These are phyloP conservation scores for Peromyscus attwateri DNA, from an alignment of 2,797 vertebrate species.

Conservation along the genomic window DNA sequence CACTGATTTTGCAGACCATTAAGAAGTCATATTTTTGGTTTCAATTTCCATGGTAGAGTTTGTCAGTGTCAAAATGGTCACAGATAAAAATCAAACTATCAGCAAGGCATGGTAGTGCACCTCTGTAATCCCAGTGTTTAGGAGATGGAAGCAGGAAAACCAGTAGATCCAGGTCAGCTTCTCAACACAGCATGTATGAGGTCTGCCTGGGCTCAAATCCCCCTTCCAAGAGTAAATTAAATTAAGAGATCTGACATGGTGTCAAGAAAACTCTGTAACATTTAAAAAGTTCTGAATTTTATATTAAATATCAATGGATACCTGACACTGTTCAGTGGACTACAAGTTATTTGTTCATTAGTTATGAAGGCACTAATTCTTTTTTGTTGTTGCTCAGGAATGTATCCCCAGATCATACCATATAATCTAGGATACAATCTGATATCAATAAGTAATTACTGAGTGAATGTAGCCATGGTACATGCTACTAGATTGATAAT, in stretches of 20 bases:
- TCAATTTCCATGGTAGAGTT: not conserved
- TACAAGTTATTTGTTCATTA: not conserved
- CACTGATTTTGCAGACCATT: not conserved
- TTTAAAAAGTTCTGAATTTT: slow-evolving; percentile 3
- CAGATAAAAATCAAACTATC: not conserved
- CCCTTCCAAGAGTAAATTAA: not conserved
- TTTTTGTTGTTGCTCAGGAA: not conserved
- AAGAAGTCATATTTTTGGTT: not conserved
- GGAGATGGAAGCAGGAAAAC: not conserved
- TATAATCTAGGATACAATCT: not conserved
- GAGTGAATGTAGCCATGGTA: not conserved
- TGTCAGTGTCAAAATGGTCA: not conserved
- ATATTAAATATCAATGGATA: not conserved
- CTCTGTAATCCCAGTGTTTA: not conserved
- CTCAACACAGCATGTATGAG: not conserved
- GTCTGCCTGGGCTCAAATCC: not conserved
- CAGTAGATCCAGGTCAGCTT: not conserved
- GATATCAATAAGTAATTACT: not conserved
- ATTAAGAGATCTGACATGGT: not conserved
- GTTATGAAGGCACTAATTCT: not conserved
- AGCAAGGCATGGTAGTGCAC: not conserved
- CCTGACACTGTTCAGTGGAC: not conserved
- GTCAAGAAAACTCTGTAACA: not conserved
- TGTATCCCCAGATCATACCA: not conserved
- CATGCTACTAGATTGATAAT: not conserved